phyloP scores from a whole-genome alignment of 30 jellyfish, hydroid and myxozoan genomes.

The Aurelia sp. region DNA sequence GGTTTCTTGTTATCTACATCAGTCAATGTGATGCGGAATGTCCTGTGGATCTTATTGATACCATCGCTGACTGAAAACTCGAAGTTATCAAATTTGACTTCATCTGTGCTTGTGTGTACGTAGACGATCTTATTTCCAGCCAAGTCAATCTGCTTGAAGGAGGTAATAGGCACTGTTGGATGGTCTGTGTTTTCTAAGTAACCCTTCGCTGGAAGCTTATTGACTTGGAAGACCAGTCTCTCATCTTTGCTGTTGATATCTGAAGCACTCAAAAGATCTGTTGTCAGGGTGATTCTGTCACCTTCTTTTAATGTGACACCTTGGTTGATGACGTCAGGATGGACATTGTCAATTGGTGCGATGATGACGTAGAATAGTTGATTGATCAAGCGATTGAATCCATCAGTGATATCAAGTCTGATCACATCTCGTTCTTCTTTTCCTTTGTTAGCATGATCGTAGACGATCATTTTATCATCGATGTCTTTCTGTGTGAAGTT shows the following conservation, averaged over 20 bases:
- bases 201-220: conserved; percentile 92
- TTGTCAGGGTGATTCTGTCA: conserved; percentile 80
- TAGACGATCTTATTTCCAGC: conserved; percentile 93
- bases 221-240: conserved; percentile 72
- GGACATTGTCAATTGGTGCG: conserved; percentile 87
- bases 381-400: conserved; percentile 90
- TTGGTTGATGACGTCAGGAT: conserved; percentile 88
- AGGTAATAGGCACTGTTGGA: conserved; percentile 89
- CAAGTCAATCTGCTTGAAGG: conserved; percentile 88
- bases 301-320: conserved; percentile 89
- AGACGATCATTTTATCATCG: conserved; percentile 68
- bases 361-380: conserved; percentile 84
- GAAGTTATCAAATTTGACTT: conserved; percentile 84
- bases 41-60: conserved; percentile 77
- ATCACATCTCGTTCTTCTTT: conserved; percentile 89
- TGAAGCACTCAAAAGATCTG: conserved; percentile 96
- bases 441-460: conserved; percentile 63
- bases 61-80: conserved; percentile 99
- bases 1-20: conserved; percentile 89
- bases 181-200: conserved; percentile 79
- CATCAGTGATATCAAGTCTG: conserved; percentile 94
- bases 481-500: conserved; percentile 90
- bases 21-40: conserved; percentile 85
- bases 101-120: conserved; percentile 90
- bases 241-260: conserved; percentile 94